A percentile compares a stretch with the other conserved stretches of the same genome.
phyloP scores from a whole-genome alignment of 2,888 invertebrate species.

The Gymnoscelis rufifasciata region DNA sequence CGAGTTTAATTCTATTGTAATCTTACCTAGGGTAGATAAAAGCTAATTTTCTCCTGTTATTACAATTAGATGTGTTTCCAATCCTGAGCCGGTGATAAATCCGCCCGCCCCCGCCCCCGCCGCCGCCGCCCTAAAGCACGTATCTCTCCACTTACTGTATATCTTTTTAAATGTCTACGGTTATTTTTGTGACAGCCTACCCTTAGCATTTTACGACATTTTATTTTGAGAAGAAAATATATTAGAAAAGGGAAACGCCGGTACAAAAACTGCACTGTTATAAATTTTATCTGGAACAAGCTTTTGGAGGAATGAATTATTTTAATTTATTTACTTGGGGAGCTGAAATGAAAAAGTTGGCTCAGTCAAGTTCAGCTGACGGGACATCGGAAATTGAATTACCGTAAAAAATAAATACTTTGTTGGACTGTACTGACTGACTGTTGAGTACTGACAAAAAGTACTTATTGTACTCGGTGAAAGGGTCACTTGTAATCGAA shows the following conservation, averaged over 20 bases:
- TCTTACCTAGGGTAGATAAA: neutral
- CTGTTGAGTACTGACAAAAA: no score
- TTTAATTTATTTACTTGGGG: neutral
- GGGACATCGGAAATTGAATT: neutral
- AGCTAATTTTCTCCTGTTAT: neutral
- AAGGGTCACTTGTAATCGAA: no score
- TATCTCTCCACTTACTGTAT: conserved; percentile 58
- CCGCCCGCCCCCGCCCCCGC: conserved; percentile 3
- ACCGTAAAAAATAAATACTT: neutral
- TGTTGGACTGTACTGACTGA: no score
- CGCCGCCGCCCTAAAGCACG: conserved; percentile 43
- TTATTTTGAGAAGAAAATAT: conserved; percentile 38
- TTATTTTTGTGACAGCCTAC: conserved; percentile 71
- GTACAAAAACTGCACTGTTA: conserved; percentile 18
- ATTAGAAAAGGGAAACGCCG: conserved; percentile 21
- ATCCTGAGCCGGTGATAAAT: conserved; percentile 19
- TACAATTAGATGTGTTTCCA: conserved; percentile 21
- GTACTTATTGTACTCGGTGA: no score
- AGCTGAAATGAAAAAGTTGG: neutral
- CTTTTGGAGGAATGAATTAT: conserved; percentile 8
- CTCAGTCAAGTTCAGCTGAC: neutral
- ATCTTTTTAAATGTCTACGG: conserved; percentile 69
- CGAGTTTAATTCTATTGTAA: no score
- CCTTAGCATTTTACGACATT: conserved; percentile 48
- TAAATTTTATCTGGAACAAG: conserved; percentile 16